A percentile compares a stretch with the other conserved stretches of the same genome.
phyloP scores from a whole-genome alignment of 2,113 vertebrate genomes.

The Cromileptes altivelis region DNA sequence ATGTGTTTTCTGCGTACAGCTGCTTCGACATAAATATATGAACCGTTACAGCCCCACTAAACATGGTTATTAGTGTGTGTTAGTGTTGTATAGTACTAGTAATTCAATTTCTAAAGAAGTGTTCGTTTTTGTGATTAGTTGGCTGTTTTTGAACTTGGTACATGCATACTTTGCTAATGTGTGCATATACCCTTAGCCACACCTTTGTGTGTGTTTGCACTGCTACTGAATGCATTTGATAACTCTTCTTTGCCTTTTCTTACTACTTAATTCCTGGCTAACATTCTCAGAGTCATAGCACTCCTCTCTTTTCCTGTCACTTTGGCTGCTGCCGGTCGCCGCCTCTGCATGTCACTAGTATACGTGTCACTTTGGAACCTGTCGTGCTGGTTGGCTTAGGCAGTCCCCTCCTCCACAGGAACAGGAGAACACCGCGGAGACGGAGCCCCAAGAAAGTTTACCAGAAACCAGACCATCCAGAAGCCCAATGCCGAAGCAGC shows the following conservation, averaged over 20 bases:
- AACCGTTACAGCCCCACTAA: neutral
- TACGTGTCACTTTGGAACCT: conserved; percentile 74
- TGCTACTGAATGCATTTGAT: conserved; percentile 32
- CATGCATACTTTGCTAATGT: neutral
- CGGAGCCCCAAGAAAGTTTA: conserved; percentile 67
- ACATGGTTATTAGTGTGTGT: neutral
- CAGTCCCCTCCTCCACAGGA: conserved; percentile 82
- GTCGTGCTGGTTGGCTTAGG: conserved; percentile 84
- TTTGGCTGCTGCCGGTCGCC: conserved; percentile 63
- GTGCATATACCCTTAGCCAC: neutral
- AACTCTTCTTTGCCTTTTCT: conserved; percentile 17
- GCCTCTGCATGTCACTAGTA: conserved; percentile 76
- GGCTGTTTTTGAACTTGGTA: neutral
- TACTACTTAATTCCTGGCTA: conserved; percentile 34
- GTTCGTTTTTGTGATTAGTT: neutral
- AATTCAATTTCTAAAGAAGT: neutral
- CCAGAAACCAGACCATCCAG: conserved; percentile 62
- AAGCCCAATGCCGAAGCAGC: conserved; percentile 73
- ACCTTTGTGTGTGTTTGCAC: conserved; percentile 14
- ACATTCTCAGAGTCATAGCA: conserved; percentile 20
- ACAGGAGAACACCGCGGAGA: conserved; percentile 68
- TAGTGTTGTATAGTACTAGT: neutral
- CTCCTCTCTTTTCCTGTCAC: conserved; percentile 40
- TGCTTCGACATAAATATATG: no score
- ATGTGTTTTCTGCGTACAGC: no score